Conservation (phyloP, 2,113 vertebrate genomes). For the Anser cygnoides region DNA sequence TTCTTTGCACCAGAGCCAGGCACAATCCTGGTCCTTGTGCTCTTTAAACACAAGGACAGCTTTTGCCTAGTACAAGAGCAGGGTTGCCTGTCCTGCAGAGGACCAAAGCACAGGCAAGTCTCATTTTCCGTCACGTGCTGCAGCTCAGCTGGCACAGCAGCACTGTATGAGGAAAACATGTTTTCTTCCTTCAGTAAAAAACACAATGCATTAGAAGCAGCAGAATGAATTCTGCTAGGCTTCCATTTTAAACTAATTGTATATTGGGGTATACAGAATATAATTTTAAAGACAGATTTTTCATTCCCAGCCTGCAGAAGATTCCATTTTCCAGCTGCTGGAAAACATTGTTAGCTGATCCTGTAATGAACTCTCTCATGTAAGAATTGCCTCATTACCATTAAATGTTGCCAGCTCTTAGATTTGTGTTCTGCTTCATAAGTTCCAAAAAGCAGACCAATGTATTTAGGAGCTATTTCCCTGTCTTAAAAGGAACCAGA, state of each 20-base stretch:
- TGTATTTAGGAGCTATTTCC: slow-evolving; percentile 42
- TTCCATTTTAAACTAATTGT: not conserved
- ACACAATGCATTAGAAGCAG: not conserved
- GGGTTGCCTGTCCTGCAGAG: not conserved
- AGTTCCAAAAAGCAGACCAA: slow-evolving; percentile 16
- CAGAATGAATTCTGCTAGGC: not conserved
- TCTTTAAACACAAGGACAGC: not conserved
- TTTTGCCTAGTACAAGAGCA: not conserved
- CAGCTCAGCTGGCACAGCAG: not conserved
- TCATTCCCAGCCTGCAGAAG: not conserved
- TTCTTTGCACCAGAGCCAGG: not conserved
- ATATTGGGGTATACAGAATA: not conserved
- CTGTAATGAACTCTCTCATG: slow-evolving; percentile 35
- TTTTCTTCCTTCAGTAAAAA: not conserved
- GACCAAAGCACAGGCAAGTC: not conserved
- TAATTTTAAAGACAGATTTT: not conserved
- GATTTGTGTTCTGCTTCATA: slow-evolving; percentile 46
- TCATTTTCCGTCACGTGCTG: not conserved
- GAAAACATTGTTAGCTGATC: slow-evolving; percentile 25
- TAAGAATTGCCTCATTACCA: slow-evolving; percentile 32
- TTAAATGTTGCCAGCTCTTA: slow-evolving; percentile 26
- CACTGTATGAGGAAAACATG: fast-evolving
- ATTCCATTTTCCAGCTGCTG: slow-evolving; percentile 35
- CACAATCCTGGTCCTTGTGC: not conserved
- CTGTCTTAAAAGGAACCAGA: slow-evolving; percentile 28